Evolutionary conservation across 2,797 vertebrate genomes (phyloP).

Genomic region (Acrossocheilus wenchowensis): DNA sequence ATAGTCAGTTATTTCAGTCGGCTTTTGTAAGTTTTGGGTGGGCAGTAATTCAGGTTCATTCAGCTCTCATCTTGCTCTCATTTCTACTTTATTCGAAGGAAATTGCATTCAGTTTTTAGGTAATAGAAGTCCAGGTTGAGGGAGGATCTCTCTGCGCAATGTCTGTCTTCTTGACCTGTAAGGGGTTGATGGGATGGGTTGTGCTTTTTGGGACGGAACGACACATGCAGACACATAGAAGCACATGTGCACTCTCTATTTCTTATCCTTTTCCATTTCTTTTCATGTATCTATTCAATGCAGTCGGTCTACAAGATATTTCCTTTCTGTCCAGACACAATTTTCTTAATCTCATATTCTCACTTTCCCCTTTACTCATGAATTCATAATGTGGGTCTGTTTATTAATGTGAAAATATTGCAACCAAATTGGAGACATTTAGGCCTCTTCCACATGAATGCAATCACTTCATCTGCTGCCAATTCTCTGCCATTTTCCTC

Average conservation of each 20-base stretch:
- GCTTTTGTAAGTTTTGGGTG: not conserved
- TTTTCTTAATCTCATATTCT: not conserved
- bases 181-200: constrained; percentile 12
- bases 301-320: not conserved
- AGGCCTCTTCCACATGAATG: constrained; percentile 10
- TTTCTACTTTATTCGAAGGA: not conserved
- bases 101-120: constrained; percentile 23
- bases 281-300: not conserved
- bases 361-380: constrained; percentile 18
- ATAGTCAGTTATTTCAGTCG: not conserved
- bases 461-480: constrained; percentile 13
- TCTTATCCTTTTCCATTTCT: not conserved
- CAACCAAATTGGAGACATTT: constrained; percentile 30
- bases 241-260: not conserved
- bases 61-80: not conserved
- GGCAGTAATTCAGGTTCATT: not conserved
- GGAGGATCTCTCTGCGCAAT: not conserved
- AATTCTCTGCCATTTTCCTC: not conserved
- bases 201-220: constrained; percentile 11
- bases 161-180: not conserved
- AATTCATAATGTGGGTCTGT: constrained; percentile 13
- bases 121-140: constrained; percentile 5
- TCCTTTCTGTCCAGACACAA: not conserved
- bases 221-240: constrained; percentile 4
- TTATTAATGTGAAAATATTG: constrained; percentile 44